Percentiles rank a stretch among this genome's conserved stretches.
Conservation (phyloP, 2,113 vertebrate species). For the Ammospiza caudacuta region DNA sequence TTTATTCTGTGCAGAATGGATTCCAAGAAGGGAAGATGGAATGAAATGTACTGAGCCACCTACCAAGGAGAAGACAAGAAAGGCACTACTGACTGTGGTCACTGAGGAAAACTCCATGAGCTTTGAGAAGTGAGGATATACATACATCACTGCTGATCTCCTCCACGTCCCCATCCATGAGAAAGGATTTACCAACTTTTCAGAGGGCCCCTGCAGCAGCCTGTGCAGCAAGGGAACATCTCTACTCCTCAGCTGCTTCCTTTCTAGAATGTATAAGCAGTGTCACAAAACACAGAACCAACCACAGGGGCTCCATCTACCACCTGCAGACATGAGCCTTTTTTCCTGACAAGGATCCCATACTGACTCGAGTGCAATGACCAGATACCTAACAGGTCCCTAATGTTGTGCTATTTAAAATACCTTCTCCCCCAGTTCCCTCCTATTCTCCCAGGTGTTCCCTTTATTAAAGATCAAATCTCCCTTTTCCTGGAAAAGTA, state of each 20-base stretch:
- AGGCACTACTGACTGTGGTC: accelerated
- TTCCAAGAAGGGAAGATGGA: slow-evolving; percentile 86
- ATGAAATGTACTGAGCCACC: slow-evolving; percentile 92
- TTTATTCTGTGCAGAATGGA: slow-evolving; percentile 82
- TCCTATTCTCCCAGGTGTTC: background rate
- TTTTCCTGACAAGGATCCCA: background rate
- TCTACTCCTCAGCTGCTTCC: slow-evolving; percentile 79
- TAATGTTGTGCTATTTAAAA: background rate
- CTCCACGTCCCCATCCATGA: slow-evolving; percentile 88
- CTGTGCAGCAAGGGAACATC: slow-evolving; percentile 89
- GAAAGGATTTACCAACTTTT: slow-evolving; percentile 87
- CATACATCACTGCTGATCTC: slow-evolving; percentile 92
- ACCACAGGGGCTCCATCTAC: no score
- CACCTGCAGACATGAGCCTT: accelerated
- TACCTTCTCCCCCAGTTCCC: no score
- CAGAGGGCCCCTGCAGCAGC: slow-evolving; percentile 89
- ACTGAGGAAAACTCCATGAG: accelerated
- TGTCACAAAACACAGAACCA: accelerated
- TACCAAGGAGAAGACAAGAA: slow-evolving; percentile 21
- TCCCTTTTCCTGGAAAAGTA: background rate
- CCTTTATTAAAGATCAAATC: background rate
- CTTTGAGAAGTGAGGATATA: background rate
- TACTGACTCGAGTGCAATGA: background rate
- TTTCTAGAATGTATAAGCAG: slow-evolving; percentile 75
- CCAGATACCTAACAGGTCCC: background rate